These are phyloP conservation scores for Phylloscopus trochilus DNA, from an alignment of 2,113 vertebrate genomes.

Conservation along the genomic window DNA sequence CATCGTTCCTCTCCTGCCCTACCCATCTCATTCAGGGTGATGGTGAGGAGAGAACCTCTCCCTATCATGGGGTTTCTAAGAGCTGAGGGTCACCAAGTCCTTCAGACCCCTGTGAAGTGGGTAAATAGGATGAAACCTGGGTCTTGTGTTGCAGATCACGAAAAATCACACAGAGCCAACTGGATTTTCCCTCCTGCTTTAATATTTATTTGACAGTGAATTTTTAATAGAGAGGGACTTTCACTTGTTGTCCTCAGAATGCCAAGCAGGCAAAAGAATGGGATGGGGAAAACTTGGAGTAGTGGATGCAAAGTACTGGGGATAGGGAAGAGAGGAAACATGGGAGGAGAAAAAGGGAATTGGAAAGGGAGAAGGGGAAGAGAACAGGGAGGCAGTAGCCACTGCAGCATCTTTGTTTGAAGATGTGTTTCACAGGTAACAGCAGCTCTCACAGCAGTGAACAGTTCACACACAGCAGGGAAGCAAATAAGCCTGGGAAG, in stretches of 20 bases:
- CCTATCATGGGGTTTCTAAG: background rate
- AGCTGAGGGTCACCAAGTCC: background rate
- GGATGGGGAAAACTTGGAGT: background rate
- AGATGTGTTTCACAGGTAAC: background rate
- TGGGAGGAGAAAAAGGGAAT: background rate
- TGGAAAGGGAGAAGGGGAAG: background rate
- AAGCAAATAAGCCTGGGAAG: background rate
- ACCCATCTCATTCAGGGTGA: background rate
- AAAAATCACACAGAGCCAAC: background rate
- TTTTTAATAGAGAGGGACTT: conserved; percentile 33
- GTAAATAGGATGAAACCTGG: background rate
- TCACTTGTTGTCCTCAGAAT: background rate
- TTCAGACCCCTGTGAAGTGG: background rate
- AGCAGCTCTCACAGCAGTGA: conserved; percentile 4
- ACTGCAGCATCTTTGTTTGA: background rate
- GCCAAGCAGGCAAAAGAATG: background rate
- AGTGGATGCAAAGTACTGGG: background rate
- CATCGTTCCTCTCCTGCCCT: background rate
- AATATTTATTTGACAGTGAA: conserved; percentile 39
- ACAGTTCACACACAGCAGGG: background rate
- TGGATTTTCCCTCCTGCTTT: background rate
- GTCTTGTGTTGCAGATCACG: background rate
- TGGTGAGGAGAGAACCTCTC: background rate
- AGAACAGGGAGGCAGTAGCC: background rate
- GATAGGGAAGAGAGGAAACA: background rate